Evolutionary conservation across 1,140 invertebrate genomes (phyloP), one percentile per base, ranked within the genome.

Genomic region (Meloidogyne floridensis): DNA sequence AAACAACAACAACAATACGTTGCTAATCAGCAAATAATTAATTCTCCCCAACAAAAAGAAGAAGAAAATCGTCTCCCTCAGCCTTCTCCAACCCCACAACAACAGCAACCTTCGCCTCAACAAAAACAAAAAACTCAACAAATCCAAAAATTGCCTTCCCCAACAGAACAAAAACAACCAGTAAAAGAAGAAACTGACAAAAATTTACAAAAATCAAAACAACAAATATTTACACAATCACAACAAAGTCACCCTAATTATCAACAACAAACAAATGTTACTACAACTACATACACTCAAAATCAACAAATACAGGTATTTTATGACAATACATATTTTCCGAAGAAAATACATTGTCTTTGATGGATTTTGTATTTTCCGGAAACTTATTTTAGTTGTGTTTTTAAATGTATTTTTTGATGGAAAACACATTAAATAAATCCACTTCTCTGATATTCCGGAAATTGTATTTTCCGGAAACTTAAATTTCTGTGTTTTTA

Each of bases 101-200:
- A 77, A n/a, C 11, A 15, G 47, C 18, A 43, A 54, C 15, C 18
- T 65, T 65, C 59, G n/a, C 59, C 59, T n/a, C 59, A 65, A 6
- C 59, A 59, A 59, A 13, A 13, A 4, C 56, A n/a, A 3, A 65
- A 65, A 65, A 65, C 32, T 43, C 2, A n/a, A 4, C 43, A 47
- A 59, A 7, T 56, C 1, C 4, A 51, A 9, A 59, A 20, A n/a
- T 20, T 47, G 47, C 47, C 47, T 8, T 8, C 47, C 47, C 7
- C 47, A 47, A 47, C 47, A 47, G 47, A 32, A 43, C 54, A 69
- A 13, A n/a, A 75, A 47, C 80, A 81, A 32, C 20, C 15, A 15
- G 75, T 77, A 81, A 69, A 78, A 77, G n/a, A 54, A 2, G n/a
- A 65, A 56, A 5, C 51, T 42, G 43, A 42, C n/a, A n/a, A 81